Evolutionary conservation across 2,113 vertebrate genomes (phyloP).

Genomic region (Pontoporia blainvillei): DNA sequence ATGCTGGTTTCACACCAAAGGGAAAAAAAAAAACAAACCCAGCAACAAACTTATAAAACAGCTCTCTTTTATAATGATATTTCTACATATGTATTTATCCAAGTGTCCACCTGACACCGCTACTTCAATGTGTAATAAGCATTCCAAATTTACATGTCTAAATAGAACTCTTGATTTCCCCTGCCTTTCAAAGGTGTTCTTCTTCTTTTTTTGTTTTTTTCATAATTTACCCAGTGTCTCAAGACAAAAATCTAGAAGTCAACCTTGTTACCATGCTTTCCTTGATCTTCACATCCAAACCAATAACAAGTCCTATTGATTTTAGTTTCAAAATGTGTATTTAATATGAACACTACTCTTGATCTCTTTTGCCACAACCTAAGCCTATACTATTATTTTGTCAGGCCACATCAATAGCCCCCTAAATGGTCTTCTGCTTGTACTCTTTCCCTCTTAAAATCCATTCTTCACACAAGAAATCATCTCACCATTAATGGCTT

Average conservation of each 20-base stretch:
- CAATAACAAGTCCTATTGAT: neutral
- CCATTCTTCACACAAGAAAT: neutral
- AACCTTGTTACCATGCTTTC: neutral
- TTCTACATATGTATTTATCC: neutral
- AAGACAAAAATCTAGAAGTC: neutral
- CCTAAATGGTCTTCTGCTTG: neutral
- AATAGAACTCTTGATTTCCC: neutral
- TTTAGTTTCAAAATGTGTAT: neutral
- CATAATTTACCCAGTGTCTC: neutral
- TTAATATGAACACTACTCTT: neutral
- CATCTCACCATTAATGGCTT: neutral
- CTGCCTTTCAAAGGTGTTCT: neutral
- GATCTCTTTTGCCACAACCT: neutral
- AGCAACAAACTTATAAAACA: neutral
- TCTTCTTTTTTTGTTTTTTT: neutral
- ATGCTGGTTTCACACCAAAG: conserved; percentile 5
- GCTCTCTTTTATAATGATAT: neutral
- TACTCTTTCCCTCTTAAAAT: neutral
- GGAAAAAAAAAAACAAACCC: neutral
- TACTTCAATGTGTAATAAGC: neutral
- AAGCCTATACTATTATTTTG: neutral
- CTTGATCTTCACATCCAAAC: neutral
- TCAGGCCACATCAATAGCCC: neutral
- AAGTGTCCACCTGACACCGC: neutral
- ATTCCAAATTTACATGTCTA: neutral